phyloP scores from a whole-genome alignment of 1,140 invertebrate species.

The Hydropsyche tenuis region DNA sequence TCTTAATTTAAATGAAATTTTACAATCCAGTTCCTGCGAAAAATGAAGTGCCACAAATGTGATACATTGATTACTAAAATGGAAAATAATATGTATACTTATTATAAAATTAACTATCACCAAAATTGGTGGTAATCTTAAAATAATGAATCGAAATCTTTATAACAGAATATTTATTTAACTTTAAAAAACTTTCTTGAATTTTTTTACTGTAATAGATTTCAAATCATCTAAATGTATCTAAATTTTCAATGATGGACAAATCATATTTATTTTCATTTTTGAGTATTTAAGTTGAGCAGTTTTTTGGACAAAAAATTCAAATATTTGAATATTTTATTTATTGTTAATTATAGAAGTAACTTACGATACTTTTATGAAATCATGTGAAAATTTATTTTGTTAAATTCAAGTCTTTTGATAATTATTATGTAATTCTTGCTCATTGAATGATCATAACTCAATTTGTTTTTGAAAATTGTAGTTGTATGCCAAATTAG shows the following conservation, averaged over 20 bases:
- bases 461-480: neutral
- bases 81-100: neutral
- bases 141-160: neutral
- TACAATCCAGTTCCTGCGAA: conserved; percentile 40
- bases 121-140: neutral
- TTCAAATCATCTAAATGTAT: neutral
- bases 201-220: neutral
- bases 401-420: too few species aligned
- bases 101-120: neutral
- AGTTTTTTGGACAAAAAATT: too few species aligned
- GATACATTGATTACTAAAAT: neutral
- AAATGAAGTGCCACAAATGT: conserved; percentile 45
- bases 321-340: too few species aligned
- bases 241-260: too few species aligned
- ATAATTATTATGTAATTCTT: neutral
- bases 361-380: too few species aligned
- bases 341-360: too few species aligned
- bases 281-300: too few species aligned
- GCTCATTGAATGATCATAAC: neutral
- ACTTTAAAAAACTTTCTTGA: neutral
- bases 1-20: conserved; percentile 1
- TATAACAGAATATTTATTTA: neutral
- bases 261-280: too few species aligned
- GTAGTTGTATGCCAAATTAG: conserved; percentile 24
- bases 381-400: too few species aligned